Evolutionary conservation across 2,888 invertebrate species (phyloP).

Genomic region (Palloptera scutellata): DNA sequence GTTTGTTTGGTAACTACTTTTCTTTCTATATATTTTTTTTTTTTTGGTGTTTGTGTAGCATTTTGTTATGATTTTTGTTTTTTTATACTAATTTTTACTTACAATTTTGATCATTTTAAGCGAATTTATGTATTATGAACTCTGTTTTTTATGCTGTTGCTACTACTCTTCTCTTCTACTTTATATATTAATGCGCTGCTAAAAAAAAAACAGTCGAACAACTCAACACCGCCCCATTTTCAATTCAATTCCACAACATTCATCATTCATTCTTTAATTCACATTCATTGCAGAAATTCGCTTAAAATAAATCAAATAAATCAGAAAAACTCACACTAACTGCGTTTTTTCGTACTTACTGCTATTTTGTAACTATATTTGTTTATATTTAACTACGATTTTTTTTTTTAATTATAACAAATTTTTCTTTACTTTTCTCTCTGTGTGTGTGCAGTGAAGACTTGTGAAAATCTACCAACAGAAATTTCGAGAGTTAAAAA

Average conservation of each 20-base stretch:
- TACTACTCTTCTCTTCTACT: constrained; percentile 1
- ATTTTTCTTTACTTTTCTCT: constrained; percentile 3
- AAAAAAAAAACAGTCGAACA: too few relatives aligned
- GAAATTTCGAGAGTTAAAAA: too few relatives aligned
- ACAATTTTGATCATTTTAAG: not conserved
- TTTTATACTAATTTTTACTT: constrained; percentile 30
- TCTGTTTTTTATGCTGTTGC: too few relatives aligned
- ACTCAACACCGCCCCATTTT: too few relatives aligned
- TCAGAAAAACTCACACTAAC: too few relatives aligned
- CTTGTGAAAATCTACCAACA: not conserved
- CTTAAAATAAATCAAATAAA: too few relatives aligned
- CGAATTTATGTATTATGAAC: too few relatives aligned
- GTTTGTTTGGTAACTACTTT: constrained; percentile 29
- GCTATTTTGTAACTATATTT: not conserved
- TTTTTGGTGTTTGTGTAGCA: constrained; percentile 58
- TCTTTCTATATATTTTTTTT: constrained; percentile 44
- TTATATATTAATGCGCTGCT: not conserved
- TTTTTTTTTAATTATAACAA: not conserved
- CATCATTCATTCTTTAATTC: too few relatives aligned
- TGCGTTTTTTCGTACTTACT: too few relatives aligned
- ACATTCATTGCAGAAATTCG: too few relatives aligned
- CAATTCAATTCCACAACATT: too few relatives aligned
- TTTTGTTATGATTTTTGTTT: constrained; percentile 49
- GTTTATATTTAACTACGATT: constrained; percentile 4
- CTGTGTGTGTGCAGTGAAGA: not conserved